Evolutionary conservation across 2,888 invertebrate genomes (phyloP), one percentile per base, ranked within the genome.

Genomic region (Fragum fragum): DNA sequence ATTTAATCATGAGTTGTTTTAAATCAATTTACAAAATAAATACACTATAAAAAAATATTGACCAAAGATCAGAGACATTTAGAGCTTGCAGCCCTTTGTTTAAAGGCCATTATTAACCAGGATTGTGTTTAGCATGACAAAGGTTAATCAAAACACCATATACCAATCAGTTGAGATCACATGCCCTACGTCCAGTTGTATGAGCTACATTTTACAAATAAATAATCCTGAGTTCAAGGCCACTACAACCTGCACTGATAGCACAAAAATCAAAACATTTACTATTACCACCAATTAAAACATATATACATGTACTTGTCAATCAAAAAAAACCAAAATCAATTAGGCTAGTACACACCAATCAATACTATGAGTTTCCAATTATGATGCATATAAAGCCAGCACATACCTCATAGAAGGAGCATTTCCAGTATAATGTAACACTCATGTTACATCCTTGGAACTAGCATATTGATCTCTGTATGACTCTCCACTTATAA

Each of bases 391-490:
- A 47, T 47, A 47, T 47, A 16, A 47, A 47, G 2, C 18, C 14
- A 47, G 5, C 47, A 47, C 47, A 47, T 47, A 47, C 47, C 47
- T 47, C 47, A 47, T 47, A 47, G 47, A 47, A 14, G 7, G 16
- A 47, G 47, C 47, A 47, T 47, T 47, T 47, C 14, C 47, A 5
- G 14, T 47, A 47, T n/a, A 47, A 47, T 47, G 47, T 47, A 47
- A 18, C 47, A 47, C 47, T 14, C 63, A 63, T 63, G 63, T 63
- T 63, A n/a, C 21, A n/a, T 36, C 63, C 63, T 63, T 63, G 36
- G 57, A 57, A 57, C 57, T 36, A 18, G 26, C 3, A 29, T 63
- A 32, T 32, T 32, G 32, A 32, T 63, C 63, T 36, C 6, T 36
- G 63, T 63, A 63, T 63, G 63, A 63, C 63, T 63, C 59, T 26